A percentile compares a stretch with the other conserved stretches of the same genome.
Evolutionary conservation across 2,113 vertebrate species (phyloP).

Genomic region (Oncorhynchus kisutch): DNA sequence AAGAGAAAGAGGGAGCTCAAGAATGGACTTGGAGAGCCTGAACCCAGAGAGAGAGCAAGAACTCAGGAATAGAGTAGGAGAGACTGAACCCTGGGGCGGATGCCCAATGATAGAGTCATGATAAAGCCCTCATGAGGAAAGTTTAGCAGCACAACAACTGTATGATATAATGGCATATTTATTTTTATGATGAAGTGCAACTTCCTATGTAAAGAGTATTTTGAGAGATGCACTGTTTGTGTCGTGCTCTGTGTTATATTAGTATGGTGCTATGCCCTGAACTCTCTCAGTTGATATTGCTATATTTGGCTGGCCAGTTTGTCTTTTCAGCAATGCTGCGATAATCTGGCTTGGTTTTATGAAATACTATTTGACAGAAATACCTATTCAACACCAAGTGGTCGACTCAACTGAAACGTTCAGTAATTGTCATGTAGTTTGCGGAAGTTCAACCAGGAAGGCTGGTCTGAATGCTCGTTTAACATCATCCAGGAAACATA

Average conservation of each 20-base stretch:
- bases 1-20: too few relatives aligned
- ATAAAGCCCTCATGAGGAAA: neutral
- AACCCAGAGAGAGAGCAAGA: too few relatives aligned
- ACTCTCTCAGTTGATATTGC: too few relatives aligned
- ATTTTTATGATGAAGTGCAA: neutral
- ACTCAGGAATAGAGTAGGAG: too few relatives aligned
- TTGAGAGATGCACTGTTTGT: neutral
- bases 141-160: neutral
- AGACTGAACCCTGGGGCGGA: neutral
- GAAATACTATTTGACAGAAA: slow-evolving; percentile 14
- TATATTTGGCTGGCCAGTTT: neutral
- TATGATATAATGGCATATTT: neutral
- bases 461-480: too few relatives aligned
- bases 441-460: too few relatives aligned
- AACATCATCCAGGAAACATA: too few relatives aligned
- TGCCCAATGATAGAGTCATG: slow-evolving; percentile 1
- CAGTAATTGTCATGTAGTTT: neutral
- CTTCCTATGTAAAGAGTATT: neutral
- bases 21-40: too few relatives aligned
- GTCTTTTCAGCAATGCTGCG: slow-evolving; percentile 1
- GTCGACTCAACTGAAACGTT: slow-evolving; percentile 18
- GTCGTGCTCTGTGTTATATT: neutral
- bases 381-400: slow-evolving; percentile 2
- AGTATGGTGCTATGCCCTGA: neutral
- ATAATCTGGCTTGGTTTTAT: slow-evolving; percentile 26